Percentiles rank a stretch among this genome's conserved stretches.
These are phyloP conservation scores for Nyctereutes procyonoides DNA, from an alignment of 2,113 vertebrate genomes.

Conservation along the genomic window DNA sequence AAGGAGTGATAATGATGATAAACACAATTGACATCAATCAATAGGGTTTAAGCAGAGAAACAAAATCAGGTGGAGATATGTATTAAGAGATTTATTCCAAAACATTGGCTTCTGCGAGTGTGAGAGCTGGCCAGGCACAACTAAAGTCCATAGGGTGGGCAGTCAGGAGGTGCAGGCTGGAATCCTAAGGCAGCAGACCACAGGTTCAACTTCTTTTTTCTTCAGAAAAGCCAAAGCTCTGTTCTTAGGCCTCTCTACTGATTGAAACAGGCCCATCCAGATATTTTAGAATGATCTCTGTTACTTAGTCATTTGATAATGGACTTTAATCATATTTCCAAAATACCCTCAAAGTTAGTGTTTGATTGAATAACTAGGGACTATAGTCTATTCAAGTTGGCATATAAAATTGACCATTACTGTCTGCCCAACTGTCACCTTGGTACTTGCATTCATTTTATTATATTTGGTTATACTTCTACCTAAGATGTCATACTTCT, in stretches of 20 bases:
- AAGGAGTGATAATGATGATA: neutral
- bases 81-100: neutral
- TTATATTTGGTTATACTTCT: neutral
- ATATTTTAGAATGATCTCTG: neutral
- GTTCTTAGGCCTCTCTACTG: neutral
- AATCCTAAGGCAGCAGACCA: neutral
- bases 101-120: accelerated
- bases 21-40: neutral
- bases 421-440: neutral
- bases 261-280: neutral
- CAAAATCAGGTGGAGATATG: neutral
- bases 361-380: neutral
- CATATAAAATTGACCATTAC: neutral
- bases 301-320: neutral
- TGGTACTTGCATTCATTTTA: neutral
- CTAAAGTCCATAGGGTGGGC: neutral
- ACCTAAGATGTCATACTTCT: neutral
- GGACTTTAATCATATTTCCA: neutral
- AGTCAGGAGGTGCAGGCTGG: accelerated
- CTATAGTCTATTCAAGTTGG: neutral
- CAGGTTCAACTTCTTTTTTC: neutral
- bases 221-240: neutral
- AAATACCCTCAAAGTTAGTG: neutral
- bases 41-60: neutral
- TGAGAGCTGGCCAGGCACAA: neutral